Percentiles rank a stretch among this genome's conserved stretches.
phyloP scores from a whole-genome alignment of 2,888 invertebrate genomes.

The Abrostola triplasia region DNA sequence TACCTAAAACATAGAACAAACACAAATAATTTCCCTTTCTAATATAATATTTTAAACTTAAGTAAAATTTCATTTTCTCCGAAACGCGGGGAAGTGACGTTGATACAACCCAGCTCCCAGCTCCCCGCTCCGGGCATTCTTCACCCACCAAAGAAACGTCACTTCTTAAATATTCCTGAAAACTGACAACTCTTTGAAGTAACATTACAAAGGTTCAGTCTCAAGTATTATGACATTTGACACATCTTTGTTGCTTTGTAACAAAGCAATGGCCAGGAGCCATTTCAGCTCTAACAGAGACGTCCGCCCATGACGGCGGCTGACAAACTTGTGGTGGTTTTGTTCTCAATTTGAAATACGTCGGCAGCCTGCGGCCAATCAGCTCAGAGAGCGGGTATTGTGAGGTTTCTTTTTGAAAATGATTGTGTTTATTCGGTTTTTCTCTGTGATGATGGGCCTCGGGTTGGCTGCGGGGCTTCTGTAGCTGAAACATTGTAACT shows the following conservation, averaged over 20 bases:
- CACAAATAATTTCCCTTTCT: too few relatives aligned
- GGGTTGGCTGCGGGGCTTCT: not conserved
- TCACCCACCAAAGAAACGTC: slow-evolving; percentile 44
- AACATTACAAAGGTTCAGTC: slow-evolving; percentile 42
- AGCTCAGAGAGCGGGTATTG: slow-evolving; percentile 39
- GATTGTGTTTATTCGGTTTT: slow-evolving; percentile 24
- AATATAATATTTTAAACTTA: not conserved
- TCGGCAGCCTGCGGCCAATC: slow-evolving; percentile 58
- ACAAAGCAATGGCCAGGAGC: slow-evolving; percentile 59
- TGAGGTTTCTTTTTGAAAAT: slow-evolving; percentile 38
- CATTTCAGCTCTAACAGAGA: slow-evolving; percentile 39
- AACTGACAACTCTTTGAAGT: slow-evolving; percentile 49
- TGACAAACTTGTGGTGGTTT: slow-evolving; percentile 64
- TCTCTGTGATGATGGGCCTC: not conserved
- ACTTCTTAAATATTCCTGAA: slow-evolving; percentile 48
- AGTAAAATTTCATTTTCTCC: not conserved
- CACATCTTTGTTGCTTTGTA: slow-evolving; percentile 58
- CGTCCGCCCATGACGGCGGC: slow-evolving; percentile 58
- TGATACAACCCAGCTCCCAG: not conserved
- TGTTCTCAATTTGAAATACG: slow-evolving; percentile 62
- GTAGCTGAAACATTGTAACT: too few relatives aligned
- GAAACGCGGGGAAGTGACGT: slow-evolving; percentile 12
- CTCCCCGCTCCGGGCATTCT: slow-evolving; percentile 14
- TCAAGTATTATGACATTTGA: slow-evolving; percentile 52
- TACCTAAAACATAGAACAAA: too few relatives aligned